A percentile compares a stretch with the other conserved stretches of the same genome.
These are phyloP conservation scores for Eolophus roseicapilla DNA, from an alignment of 2,113 vertebrate genomes.

Conservation along the genomic window DNA sequence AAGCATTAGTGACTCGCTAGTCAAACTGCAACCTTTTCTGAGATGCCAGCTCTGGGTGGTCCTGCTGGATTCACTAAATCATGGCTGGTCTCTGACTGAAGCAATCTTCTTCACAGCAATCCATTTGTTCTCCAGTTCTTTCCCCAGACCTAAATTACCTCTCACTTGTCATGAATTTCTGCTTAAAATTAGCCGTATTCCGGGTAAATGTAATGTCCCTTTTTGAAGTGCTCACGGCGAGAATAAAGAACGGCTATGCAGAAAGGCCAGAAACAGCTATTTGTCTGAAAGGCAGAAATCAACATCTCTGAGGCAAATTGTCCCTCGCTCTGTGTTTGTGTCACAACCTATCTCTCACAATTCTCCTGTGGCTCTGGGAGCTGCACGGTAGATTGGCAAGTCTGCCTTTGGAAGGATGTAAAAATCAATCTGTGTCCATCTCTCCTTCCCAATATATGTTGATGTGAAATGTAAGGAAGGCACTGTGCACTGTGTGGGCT, in stretches of 20 bases:
- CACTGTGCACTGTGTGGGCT: background rate
- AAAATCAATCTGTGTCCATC: background rate
- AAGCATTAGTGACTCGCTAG: background rate
- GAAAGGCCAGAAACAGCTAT: background rate
- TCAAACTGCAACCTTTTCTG: background rate
- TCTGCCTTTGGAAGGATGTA: background rate
- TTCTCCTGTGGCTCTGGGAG: background rate
- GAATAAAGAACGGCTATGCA: background rate
- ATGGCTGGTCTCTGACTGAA: background rate
- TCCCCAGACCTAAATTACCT: background rate
- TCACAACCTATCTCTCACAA: background rate
- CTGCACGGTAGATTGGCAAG: background rate
- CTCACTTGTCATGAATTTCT: background rate
- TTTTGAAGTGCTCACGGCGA: background rate
- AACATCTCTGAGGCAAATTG: background rate
- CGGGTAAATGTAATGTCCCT: background rate
- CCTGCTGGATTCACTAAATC: background rate
- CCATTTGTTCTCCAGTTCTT: background rate
- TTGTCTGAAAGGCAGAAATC: background rate
- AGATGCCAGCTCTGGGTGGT: background rate
- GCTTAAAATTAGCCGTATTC: background rate
- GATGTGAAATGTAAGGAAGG: background rate
- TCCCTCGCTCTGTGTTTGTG: background rate
- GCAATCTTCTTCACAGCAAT: background rate
- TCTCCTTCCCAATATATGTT: background rate